phyloP scores from a whole-genome alignment of 2,113 vertebrate species.

The Lophius piscatorius region DNA sequence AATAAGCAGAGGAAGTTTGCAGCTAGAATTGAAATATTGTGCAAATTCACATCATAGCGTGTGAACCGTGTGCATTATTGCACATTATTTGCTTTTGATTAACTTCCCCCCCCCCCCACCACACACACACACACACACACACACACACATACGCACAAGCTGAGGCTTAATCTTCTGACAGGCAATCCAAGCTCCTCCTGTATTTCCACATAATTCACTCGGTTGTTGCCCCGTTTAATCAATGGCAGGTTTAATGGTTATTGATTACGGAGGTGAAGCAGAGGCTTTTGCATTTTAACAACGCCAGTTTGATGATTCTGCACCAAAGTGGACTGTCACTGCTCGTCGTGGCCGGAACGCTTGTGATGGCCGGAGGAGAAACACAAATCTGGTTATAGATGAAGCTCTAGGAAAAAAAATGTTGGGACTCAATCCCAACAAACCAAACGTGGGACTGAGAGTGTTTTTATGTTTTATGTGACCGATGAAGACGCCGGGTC shows the following conservation, averaged over 20 bases:
- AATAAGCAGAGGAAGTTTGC: too few species aligned
- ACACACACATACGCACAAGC: too few species aligned
- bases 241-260: conserved; percentile 48
- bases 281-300: conserved; percentile 10
- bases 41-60: not conserved
- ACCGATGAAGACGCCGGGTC: too few species aligned
- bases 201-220: conserved; percentile 36
- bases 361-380: too few species aligned
- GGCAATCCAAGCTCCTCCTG: conserved; percentile 37
- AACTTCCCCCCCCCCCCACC: conserved; percentile 27
- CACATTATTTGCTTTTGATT: conserved; percentile 36
- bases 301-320: conserved; percentile 32
- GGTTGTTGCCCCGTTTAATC: conserved; percentile 22
- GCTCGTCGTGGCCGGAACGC: not conserved
- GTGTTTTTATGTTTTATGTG: too few species aligned
- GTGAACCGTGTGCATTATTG: not conserved
- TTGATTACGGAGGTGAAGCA: conserved; percentile 41
- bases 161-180: conserved; percentile 39
- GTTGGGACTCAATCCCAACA: too few species aligned
- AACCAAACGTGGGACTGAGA: too few species aligned
- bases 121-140: too few species aligned
- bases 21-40: not conserved
- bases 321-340: conserved; percentile 2
- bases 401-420: too few species aligned
- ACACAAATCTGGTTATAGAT: too few species aligned